Percentiles rank a stretch among this genome's conserved stretches.
These are phyloP conservation scores for Zoanthus gigantus DNA, from an alignment of 92 coral and sea anemone species.

Conservation along the genomic window DNA sequence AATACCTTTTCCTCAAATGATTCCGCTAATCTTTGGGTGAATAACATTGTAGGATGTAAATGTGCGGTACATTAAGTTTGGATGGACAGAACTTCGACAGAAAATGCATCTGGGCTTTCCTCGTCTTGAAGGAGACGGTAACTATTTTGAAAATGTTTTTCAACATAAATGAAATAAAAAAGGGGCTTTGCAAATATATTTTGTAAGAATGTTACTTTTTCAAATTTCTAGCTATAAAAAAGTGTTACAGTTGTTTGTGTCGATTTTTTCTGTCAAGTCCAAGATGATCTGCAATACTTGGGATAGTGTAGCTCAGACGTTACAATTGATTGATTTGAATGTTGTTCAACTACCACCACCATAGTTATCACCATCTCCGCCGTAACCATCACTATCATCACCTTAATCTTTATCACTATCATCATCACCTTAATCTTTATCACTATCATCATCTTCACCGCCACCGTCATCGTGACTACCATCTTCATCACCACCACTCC, in stretches of 20 bases:
- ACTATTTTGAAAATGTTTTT: not conserved
- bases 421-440: not conserved
- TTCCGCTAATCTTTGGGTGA: too few species aligned
- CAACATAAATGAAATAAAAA: not conserved
- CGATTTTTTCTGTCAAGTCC: not conserved
- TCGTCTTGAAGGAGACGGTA: conserved; percentile 21
- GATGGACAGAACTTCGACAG: conserved; percentile 19
- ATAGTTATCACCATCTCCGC: not conserved
- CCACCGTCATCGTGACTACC: not conserved
- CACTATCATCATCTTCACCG: not conserved
- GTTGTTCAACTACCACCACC: not conserved
- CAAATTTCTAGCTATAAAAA: not conserved
- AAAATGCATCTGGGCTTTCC: conserved; percentile 30
- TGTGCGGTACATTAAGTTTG: conserved; percentile 13
- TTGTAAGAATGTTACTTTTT: not conserved
- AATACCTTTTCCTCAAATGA: too few species aligned
- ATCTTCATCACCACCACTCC: not conserved
- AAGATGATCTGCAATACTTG: not conserved
- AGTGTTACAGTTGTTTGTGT: not conserved
- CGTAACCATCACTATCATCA: not conserved
- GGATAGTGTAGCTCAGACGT: not conserved
- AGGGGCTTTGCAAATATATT: too few species aligned
- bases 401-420: not conserved
- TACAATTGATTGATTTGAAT: not conserved
- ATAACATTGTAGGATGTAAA: not conserved